Conservation (phyloP, 2,797 vertebrate genomes). For the Amblyraja radiata region DNA sequence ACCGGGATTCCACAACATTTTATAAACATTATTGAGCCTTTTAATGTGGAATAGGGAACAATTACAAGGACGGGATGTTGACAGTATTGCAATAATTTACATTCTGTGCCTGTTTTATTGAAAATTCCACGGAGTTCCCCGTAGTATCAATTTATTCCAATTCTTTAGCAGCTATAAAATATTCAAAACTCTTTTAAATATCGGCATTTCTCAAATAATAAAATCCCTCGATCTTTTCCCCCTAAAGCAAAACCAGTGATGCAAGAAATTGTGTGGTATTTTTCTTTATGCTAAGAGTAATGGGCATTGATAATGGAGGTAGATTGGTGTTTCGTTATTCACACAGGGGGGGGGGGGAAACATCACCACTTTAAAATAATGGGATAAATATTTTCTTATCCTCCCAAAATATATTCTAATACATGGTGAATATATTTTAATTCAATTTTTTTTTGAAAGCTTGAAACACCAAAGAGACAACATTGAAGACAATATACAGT, state of each 20-base stretch:
- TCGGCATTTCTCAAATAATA: conserved; percentile 13
- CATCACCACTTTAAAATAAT: not conserved
- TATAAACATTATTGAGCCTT: conserved; percentile 71
- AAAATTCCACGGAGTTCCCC: not conserved
- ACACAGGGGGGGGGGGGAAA: not conserved
- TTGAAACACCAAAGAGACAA: not conserved
- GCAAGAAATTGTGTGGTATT: not conserved
- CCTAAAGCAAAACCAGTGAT: not conserved
- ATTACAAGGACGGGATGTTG: conserved; percentile 45
- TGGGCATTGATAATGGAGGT: not conserved
- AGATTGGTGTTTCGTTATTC: not conserved
- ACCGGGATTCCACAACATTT: conserved; percentile 75
- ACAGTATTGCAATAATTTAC: conserved; percentile 36
- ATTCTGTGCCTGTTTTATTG: conserved; percentile 24
- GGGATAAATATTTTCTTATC: not conserved
- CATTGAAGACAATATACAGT: not conserved
- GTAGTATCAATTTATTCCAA: conserved; percentile 51
- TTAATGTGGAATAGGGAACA: conserved; percentile 64
- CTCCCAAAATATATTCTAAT: not conserved
- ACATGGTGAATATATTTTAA: not conserved
- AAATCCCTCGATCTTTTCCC: not conserved
- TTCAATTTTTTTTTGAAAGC: not conserved
- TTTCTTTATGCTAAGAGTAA: not conserved
- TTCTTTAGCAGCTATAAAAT: conserved; percentile 55
- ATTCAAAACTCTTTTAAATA: conserved; percentile 31